These are phyloP conservation scores for Popillia japonica DNA, from an alignment of 1,140 invertebrate species.

Conservation along the genomic window DNA sequence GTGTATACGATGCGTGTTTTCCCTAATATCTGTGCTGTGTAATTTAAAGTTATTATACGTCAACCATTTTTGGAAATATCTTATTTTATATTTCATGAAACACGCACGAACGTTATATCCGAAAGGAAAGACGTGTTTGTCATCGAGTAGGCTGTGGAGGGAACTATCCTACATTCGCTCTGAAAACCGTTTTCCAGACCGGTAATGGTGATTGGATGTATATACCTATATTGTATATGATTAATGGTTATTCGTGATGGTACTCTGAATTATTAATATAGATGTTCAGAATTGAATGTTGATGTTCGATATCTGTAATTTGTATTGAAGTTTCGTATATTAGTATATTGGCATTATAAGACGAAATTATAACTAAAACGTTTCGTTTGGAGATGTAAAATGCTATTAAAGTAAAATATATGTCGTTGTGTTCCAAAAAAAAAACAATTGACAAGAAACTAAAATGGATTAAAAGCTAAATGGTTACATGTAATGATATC, in stretches of 20 bases:
- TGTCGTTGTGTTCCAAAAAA: no score
- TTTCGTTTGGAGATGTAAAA: no score
- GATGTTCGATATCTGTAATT: constrained; percentile 33
- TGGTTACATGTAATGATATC: no score
- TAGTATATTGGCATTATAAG: background rate
- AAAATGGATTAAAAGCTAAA: no score
- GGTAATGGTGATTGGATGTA: constrained; percentile 40
- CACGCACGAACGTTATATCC: constrained; percentile 42
- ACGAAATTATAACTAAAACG: no score
- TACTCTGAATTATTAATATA: constrained; percentile 32
- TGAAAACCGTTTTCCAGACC: constrained; percentile 26
- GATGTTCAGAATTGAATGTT: constrained; percentile 30
- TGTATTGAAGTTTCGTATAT: constrained; percentile 20
- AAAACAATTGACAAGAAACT: no score
- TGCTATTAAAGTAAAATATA: no score
- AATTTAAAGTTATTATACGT: constrained; percentile 50
- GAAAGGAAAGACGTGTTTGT: constrained; percentile 37
- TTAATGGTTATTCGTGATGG: constrained; percentile 43
- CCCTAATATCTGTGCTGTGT: constrained; percentile 42
- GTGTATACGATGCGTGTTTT: constrained; percentile 33
- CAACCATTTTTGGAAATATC: constrained; percentile 49
- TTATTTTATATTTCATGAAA: constrained; percentile 50
- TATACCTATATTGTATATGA: constrained; percentile 34
- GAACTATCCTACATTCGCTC: constrained; percentile 15
- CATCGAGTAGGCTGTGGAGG: constrained; percentile 24